Evolutionary conservation across 2,113 vertebrate genomes (phyloP).

Genomic region (Opisthocomus hoazin): DNA sequence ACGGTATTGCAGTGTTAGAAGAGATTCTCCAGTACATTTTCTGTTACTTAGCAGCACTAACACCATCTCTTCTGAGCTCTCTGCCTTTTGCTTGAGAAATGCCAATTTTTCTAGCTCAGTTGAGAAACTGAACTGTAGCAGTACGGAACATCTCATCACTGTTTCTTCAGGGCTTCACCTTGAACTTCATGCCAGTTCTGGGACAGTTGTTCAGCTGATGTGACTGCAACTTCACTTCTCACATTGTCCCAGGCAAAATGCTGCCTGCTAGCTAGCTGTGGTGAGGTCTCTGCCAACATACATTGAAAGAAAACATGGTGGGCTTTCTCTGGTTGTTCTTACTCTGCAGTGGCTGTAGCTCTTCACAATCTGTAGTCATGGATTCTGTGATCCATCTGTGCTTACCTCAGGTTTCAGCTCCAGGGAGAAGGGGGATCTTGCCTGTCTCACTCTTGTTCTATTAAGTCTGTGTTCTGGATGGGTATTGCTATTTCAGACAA

Average conservation of each 20-base stretch:
- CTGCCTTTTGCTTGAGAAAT: neutral
- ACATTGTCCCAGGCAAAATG: rapidly evolving
- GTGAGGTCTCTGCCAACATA: no score
- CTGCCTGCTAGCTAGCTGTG: neutral
- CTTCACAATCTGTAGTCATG: neutral
- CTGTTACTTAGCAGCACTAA: neutral
- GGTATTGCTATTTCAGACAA: neutral
- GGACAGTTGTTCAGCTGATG: neutral
- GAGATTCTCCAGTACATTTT: neutral
- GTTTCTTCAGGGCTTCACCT: neutral
- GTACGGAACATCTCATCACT: neutral
- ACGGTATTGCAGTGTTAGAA: neutral
- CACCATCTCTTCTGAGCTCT: neutral
- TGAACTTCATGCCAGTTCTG: neutral
- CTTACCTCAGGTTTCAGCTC: neutral
- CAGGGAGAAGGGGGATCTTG: neutral
- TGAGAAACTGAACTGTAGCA: neutral
- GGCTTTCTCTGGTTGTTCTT: neutral
- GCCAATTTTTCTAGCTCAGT: neutral
- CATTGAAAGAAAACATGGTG: neutral
- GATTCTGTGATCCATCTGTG: neutral
- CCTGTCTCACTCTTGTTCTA: neutral
- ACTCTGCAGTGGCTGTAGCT: neutral
- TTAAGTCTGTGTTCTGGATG: neutral
- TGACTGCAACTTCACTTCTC: neutral